A percentile compares a stretch with the other conserved stretches of the same genome.
phyloP scores from a whole-genome alignment of 2,113 vertebrate species.

The Odocoileus virginianus region DNA sequence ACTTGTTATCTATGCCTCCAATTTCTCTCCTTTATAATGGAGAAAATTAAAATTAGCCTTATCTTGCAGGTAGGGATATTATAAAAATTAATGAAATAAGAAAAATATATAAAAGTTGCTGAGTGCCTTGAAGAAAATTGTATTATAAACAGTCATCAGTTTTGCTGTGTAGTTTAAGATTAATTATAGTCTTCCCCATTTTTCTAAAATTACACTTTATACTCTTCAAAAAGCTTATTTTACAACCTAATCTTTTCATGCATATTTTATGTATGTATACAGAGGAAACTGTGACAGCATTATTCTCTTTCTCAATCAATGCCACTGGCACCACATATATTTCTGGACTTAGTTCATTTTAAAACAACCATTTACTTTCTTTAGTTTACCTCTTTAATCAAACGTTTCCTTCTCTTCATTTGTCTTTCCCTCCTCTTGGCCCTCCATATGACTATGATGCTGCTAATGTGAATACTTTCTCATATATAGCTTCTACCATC shows the following conservation, averaged over 20 bases:
- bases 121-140: background rate
- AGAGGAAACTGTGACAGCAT: constrained; percentile 14
- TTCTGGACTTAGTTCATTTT: constrained; percentile 30
- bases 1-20: background rate
- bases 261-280: constrained; percentile 22
- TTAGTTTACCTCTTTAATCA: constrained; percentile 24
- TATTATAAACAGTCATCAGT: background rate
- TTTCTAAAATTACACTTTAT: background rate
- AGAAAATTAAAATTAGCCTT: background rate
- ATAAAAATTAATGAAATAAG: constrained; percentile 12
- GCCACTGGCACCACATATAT: constrained; percentile 22
- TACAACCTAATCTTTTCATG: background rate
- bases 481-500: background rate
- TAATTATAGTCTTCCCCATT: background rate
- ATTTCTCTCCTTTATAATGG: background rate
- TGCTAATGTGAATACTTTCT: constrained; percentile 10
- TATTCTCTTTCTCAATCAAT: constrained; percentile 40
- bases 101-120: background rate
- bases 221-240: background rate
- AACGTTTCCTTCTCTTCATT: background rate
- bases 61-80: background rate
- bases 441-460: background rate
- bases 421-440: background rate
- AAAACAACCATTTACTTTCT: constrained; percentile 5
- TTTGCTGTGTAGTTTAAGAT: background rate